Base-by-base conservation (phyloP, 53 echinoderm and acorn worm species). In the Stichopus horrens region DNA sequence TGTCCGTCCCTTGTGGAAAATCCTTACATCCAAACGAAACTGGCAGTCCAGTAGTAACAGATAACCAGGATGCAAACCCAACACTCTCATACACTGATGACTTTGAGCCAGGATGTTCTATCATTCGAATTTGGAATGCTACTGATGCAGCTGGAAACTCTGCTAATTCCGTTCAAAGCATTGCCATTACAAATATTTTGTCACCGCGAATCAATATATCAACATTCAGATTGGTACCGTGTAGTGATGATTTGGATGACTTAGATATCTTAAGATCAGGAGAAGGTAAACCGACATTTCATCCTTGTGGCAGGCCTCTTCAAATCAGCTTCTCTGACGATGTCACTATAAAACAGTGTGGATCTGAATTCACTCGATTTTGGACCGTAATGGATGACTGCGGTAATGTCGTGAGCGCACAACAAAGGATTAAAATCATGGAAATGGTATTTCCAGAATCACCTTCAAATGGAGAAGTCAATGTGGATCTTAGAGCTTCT, bases 331-430 rank as follows among this genome's bases (percentile, higher is more conserved):
- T 57, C 7, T 51, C 87, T 54, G 87, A 87, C 55, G 74, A 74
- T 22, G 57, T 75, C 54, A 10, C 10, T 10, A 5, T 58, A 10
- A 54, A 55, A 14, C 74, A 54, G 10, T 87, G 87, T 73, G 87
- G 75, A 4, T 52, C 54, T 23, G 57, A 54, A 10, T 87, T 87
- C 54, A 74, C 74, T 5, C 54, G 87, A 75, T 54, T 75, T 11
- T 87, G 87, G 87, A 74, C 55, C 9, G 75, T 87, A 5, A 13
- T 52, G 87, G 87, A 87, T 75, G 87, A 87, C 74, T 87, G 87
- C 22, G 75, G 75, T 23, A 75, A 75, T 57, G 20, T 87, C 6
- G 75, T 58, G 5, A 14, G 75, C 4, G 21, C 55, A 54, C 74
- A 75, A 8, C 87, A 87, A 52, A 52, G 75, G 5, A 87, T 87